phyloP scores from a whole-genome alignment of 1,140 invertebrate genomes.

The Scaptomyza pallida region DNA sequence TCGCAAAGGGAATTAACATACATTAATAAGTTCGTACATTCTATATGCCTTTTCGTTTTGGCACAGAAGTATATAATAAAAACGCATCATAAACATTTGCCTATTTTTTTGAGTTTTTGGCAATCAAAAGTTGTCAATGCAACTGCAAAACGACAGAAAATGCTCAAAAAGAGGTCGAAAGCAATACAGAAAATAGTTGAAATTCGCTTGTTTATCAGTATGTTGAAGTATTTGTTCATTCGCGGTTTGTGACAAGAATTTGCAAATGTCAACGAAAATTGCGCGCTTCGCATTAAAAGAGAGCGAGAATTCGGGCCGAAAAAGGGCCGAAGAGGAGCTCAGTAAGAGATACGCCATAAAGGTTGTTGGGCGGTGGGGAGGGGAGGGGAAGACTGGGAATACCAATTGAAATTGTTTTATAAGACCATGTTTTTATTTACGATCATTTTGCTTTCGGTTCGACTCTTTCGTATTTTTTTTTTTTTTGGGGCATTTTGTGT shows the following conservation, averaged over 20 bases:
- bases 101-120: constrained; percentile 55
- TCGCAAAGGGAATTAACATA: constrained; percentile 58
- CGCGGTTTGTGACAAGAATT: constrained; percentile 77
- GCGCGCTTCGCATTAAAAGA: constrained; percentile 70
- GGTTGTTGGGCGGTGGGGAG: too few relatives aligned
- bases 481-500: constrained; percentile 58
- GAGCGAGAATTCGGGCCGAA: constrained; percentile 63
- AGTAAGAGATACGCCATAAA: not conserved
- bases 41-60: constrained; percentile 6
- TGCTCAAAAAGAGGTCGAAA: constrained; percentile 59
- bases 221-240: constrained; percentile 29
- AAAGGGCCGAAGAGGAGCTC: constrained; percentile 48
- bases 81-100: constrained; percentile 67
- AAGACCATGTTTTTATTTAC: constrained; percentile 37
- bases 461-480: constrained; percentile 18
- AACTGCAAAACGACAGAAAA: constrained; percentile 49
- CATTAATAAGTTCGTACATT: constrained; percentile 46
- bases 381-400: too few relatives aligned
- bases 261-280: constrained; percentile 80
- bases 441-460: constrained; percentile 26
- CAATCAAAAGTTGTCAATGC: constrained; percentile 53
- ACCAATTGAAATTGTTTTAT: constrained; percentile 74
- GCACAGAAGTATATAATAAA: constrained; percentile 26
- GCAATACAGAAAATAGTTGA: constrained; percentile 59
- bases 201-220: constrained; percentile 49